A percentile compares a stretch with the other conserved stretches of the same genome.
Conservation (phyloP, 2,113 vertebrate genomes). For the Ramphastos sulfuratus region DNA sequence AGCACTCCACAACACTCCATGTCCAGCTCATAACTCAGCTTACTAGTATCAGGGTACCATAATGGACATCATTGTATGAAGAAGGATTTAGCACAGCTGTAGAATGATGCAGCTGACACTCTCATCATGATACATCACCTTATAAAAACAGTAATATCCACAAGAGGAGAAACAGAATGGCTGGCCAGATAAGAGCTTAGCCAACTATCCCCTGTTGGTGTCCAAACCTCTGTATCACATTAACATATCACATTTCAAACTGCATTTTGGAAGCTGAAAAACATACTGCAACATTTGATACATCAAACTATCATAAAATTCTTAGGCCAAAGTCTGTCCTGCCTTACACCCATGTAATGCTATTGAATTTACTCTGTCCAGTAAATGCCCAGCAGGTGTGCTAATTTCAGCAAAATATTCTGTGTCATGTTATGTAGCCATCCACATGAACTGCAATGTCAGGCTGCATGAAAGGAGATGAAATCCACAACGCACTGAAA, state of each 20-base stretch:
- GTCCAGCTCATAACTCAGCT: slow-evolving; percentile 39
- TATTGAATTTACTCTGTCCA: not conserved
- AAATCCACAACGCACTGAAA: not conserved
- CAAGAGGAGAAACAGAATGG: not conserved
- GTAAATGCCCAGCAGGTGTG: not conserved
- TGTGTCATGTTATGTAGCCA: not conserved
- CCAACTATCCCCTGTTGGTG: not conserved
- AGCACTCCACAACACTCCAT: not conserved
- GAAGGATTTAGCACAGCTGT: slow-evolving; percentile 55
- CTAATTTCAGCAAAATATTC: slow-evolving; percentile 10
- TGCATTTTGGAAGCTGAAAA: slow-evolving; percentile 14
- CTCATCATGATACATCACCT: slow-evolving; percentile 16
- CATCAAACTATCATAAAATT: not conserved
- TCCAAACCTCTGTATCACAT: not conserved
- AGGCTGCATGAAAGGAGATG: not conserved
- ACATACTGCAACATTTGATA: not conserved
- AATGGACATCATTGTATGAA: slow-evolving; percentile 47
- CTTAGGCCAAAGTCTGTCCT: not conserved
- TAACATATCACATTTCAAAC: not conserved
- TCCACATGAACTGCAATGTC: not conserved
- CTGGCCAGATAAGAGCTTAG: not conserved
- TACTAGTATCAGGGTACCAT: not conserved
- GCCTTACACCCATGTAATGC: not conserved
- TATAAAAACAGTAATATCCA: slow-evolving; percentile 27
- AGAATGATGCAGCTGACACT: slow-evolving; percentile 11